phyloP scores from a whole-genome alignment of 64 coral and sea anemone species.

The Pocillopora damicornis region DNA sequence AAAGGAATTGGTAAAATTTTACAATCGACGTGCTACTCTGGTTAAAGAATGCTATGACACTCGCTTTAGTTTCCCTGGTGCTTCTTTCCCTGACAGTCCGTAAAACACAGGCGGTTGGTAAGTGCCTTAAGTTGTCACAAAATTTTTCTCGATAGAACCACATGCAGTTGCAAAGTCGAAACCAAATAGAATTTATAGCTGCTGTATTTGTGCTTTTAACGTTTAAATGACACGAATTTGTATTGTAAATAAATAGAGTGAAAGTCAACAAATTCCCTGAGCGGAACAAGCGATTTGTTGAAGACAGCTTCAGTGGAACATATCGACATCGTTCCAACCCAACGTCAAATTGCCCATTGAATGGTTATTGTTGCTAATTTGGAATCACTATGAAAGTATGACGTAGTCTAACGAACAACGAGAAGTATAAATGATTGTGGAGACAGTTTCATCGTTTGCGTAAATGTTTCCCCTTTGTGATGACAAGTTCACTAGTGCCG shows the following conservation, averaged over 20 bases:
- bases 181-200: too few relatives aligned
- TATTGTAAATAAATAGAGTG: neutral
- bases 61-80: neutral
- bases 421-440: too few relatives aligned
- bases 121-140: neutral
- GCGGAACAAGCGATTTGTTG: neutral
- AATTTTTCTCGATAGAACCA: neutral
- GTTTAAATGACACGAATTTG: neutral
- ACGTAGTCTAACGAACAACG: too few relatives aligned
- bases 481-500: too few relatives aligned
- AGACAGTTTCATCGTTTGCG: too few relatives aligned
- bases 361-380: too few relatives aligned
- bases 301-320: too few relatives aligned
- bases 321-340: too few relatives aligned
- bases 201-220: too few relatives aligned
- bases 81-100: neutral
- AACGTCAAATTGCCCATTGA: too few relatives aligned
- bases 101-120: conserved; percentile 7
- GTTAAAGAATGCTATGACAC: conserved; percentile 28
- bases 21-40: neutral
- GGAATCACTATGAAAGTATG: too few relatives aligned
- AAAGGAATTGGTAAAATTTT: neutral
- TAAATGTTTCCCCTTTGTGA: too few relatives aligned
- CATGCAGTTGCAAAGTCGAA: neutral
- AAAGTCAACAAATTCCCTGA: neutral